These are phyloP conservation scores for Drosophila lacertosa DNA, from an alignment of 1,140 invertebrate genomes.

Conservation along the genomic window DNA sequence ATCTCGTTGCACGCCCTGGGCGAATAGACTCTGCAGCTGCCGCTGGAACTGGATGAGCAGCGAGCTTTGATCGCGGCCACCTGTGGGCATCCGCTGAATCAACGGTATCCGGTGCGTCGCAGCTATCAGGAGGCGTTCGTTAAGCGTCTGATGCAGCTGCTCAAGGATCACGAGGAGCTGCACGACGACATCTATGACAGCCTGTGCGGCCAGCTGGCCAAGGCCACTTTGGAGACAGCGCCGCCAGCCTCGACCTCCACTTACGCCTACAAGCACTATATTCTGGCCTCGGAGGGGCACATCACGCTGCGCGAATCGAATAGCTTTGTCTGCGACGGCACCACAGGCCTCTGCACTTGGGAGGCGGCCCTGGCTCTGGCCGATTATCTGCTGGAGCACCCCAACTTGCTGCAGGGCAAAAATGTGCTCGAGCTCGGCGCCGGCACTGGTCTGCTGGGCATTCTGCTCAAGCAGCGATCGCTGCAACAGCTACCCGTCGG, in stretches of 20 bases:
- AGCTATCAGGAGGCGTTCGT: constrained; percentile 75
- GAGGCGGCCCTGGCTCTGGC: constrained; percentile 73
- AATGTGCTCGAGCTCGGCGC: constrained; percentile 73
- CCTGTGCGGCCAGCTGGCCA: constrained; percentile 49
- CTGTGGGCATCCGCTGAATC: constrained; percentile 58
- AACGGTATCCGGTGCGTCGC: constrained; percentile 58
- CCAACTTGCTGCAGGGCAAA: constrained; percentile 38
- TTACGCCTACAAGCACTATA: constrained; percentile 76
- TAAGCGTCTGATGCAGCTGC: constrained; percentile 65
- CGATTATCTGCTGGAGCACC: constrained; percentile 68
- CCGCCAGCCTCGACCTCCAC: constrained; percentile 3
- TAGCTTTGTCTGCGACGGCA: constrained; percentile 77
- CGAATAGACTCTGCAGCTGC: constrained; percentile 52
- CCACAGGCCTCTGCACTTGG: constrained; percentile 81
- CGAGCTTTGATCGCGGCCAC: constrained; percentile 63
- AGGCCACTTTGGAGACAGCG: not conserved
- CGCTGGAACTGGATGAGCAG: constrained; percentile 64
- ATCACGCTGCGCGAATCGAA: constrained; percentile 71
- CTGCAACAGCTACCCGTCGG: constrained; percentile 28
- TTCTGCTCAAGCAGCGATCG: constrained; percentile 56
- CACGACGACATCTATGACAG: constrained; percentile 72
- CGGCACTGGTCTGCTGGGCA: constrained; percentile 71
- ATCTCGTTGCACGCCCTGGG: not conserved
- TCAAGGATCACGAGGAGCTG: constrained; percentile 63
- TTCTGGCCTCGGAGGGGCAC: constrained; percentile 34